Conservation (phyloP, 2,797 vertebrate genomes). For the Trematomus bernacchii region DNA sequence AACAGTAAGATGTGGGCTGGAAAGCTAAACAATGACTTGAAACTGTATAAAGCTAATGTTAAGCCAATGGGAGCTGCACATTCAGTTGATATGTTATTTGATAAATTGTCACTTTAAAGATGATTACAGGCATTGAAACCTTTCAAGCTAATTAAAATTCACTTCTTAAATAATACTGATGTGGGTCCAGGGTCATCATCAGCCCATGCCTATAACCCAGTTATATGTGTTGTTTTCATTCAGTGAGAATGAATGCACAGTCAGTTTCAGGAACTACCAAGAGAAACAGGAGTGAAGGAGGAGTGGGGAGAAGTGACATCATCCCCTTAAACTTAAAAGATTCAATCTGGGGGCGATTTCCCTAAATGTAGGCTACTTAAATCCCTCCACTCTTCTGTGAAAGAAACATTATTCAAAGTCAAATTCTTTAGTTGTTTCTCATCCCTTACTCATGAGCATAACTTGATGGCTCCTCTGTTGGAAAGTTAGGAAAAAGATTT, state of each 20-base stretch:
- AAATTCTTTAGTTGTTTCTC: constrained; percentile 53
- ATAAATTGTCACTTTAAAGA: neutral
- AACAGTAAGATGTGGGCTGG: neutral
- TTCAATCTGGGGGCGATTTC: constrained; percentile 72
- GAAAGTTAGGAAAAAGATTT: constrained; percentile 50
- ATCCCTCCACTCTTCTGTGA: constrained; percentile 39
- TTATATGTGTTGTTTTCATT: constrained; percentile 18
- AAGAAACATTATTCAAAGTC: constrained; percentile 62
- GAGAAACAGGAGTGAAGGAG: constrained; percentile 1
- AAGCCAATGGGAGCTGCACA: neutral
- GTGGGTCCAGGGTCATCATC: neutral
- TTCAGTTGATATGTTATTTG: neutral
- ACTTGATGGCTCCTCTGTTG: constrained; percentile 53
- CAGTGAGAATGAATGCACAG: constrained; percentile 14
- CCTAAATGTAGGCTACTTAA: constrained; percentile 26
- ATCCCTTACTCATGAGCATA: constrained; percentile 41
- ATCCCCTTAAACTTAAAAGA: constrained; percentile 71
- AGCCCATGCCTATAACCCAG: neutral
- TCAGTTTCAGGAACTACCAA: constrained; percentile 45
- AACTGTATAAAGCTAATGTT: neutral
- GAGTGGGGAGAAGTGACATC: constrained; percentile 67
- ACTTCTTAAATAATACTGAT: neutral
- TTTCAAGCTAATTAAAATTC: neutral
- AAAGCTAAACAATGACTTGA: neutral
- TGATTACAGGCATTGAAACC: neutral